Evolutionary conservation across 2,797 vertebrate species (phyloP).

Genomic region (Hippoglossus hippoglossus): DNA sequence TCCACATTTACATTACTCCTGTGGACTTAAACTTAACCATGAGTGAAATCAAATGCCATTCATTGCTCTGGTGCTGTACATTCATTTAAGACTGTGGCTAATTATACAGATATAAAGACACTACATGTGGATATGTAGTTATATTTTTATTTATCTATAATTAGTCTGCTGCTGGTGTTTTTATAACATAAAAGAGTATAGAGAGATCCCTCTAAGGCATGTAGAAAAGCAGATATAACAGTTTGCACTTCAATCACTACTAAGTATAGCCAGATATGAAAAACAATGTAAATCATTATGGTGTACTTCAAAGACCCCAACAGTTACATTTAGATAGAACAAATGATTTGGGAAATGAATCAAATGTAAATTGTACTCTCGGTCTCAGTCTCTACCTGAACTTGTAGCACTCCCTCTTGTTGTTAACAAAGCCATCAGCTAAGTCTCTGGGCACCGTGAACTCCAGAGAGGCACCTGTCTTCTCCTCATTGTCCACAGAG

Average conservation of each 20-base stretch:
- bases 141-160: neutral
- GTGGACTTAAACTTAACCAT: neutral
- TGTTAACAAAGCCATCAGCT: constrained; percentile 95
- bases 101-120: neutral
- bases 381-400: constrained; percentile 86
- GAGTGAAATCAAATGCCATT: neutral
- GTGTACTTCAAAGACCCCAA: neutral
- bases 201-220: neutral
- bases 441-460: constrained; percentile 90
- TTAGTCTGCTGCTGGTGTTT: neutral
- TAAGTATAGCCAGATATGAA: neutral
- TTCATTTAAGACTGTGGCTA: too few relatives aligned
- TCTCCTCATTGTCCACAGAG: constrained; percentile 85
- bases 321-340: neutral
- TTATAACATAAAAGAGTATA: neutral
- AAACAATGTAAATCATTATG: neutral
- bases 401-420: constrained; percentile 92
- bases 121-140: neutral
- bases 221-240: neutral
- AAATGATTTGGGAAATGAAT: neutral
- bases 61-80: neutral
- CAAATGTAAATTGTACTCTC: neutral
- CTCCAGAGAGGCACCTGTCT: constrained; percentile 83
- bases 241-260: neutral
- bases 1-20: neutral